Percentiles rank a stretch among this genome's conserved stretches.
These are phyloP conservation scores for Pediacus dermestoides DNA, from an alignment of 2,888 invertebrate genomes.

Conservation along the genomic window DNA sequence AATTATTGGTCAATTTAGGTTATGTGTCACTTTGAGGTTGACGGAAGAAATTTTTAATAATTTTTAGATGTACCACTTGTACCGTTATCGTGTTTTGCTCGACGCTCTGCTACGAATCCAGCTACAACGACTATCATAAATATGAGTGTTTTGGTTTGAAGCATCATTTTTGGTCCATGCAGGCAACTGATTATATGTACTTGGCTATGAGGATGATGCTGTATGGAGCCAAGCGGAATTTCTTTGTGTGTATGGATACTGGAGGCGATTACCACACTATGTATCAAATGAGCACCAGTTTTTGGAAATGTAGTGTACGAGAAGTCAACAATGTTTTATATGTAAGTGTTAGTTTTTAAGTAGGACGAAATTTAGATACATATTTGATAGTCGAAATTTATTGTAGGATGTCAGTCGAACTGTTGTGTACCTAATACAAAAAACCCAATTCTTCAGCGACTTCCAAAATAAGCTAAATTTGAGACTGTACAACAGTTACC, in stretches of 20 bases:
- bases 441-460: slow-evolving; percentile 27
- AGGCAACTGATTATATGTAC: slow-evolving; percentile 25
- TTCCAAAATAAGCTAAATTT: slow-evolving; percentile 14
- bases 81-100: slow-evolving; percentile 32
- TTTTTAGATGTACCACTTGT: slow-evolving; percentile 31
- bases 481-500: slow-evolving; percentile 19
- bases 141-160: slow-evolving; percentile 36
- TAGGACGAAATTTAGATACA: slow-evolving; percentile 1
- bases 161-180: slow-evolving; percentile 31
- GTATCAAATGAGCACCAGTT: slow-evolving; percentile 24
- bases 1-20: not conserved
- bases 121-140: slow-evolving; percentile 28
- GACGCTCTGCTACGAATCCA: slow-evolving; percentile 20
- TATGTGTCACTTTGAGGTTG: not conserved
- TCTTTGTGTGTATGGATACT: slow-evolving; percentile 15
- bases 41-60: slow-evolving; percentile 4
- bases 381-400: no score
- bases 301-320: slow-evolving; percentile 18
- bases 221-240: slow-evolving; percentile 27
- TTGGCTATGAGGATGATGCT: slow-evolving; percentile 33
- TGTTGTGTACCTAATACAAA: slow-evolving; percentile 27
- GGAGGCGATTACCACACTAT: slow-evolving; percentile 25
- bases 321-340: slow-evolving; percentile 26
- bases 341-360: slow-evolving; percentile 22
- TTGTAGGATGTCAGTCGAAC: slow-evolving; percentile 26